Evolutionary conservation across 2,888 invertebrate genomes (phyloP), one percentile per base, ranked within the genome.

Genomic region (Tinea pellionella): DNA sequence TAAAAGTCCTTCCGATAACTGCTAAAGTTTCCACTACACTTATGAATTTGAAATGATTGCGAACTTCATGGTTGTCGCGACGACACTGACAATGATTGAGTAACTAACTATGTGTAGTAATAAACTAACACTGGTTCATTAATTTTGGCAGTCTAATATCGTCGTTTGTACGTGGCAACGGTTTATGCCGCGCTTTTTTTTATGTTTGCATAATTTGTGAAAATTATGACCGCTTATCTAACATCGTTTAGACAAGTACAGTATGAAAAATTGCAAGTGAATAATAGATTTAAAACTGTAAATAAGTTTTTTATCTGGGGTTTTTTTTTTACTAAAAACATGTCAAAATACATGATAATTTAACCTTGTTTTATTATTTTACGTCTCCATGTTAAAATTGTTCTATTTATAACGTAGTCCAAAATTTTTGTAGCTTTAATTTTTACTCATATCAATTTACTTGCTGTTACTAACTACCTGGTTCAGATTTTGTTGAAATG

Each of bases 361-460:
- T 47, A 47, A 47, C 47, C 47, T 47, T 47, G 47, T n/a, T 16
- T 47, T 8, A 41, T 41, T 16, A 47, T 47, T 47, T 47, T 47
- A 47, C 47, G 47, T 47, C 13, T 47, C 8, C 15, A n/a, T 47
- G 47, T 47, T 13, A 47, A 47, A 47, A 47, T 47, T 8, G 9
- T 16, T 47, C 13, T 47, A 47, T 47, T 47, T 47, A 15, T 47
- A 47, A 15, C 8, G 8, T 47, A 2, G 16, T 47, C 47, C 47
- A 16, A 47, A 47, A 47, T 15, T n/a, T 16, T 47, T 47, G 1
- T 47, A 13, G 2, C 2, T 24, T 24, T 24, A 24, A 24, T 24
- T 24, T 24, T 24, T 24, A 2, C 24, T 24, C 24, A n/a, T 24
- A 24, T 24, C 24, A 24, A 24, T 24, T 3, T 37, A 37, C 1